phyloP scores from a whole-genome alignment of 1,140 invertebrate species.

The Megathymus violae region DNA sequence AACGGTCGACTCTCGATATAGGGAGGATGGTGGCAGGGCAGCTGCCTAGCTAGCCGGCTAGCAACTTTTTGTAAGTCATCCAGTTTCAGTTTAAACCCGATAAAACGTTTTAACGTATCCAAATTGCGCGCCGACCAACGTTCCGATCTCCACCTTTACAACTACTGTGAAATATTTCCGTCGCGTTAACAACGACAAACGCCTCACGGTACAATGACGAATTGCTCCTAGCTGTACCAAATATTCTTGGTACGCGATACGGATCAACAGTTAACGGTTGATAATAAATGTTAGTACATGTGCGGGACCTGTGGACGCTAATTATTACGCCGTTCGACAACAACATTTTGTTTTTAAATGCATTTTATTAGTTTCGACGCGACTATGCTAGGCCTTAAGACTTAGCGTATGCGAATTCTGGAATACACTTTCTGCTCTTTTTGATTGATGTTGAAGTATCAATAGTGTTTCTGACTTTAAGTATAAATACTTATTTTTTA shows the following conservation, averaged over 20 bases:
- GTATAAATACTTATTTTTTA: too few species aligned
- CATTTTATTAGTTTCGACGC: not conserved
- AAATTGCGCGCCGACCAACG: constrained; percentile 18
- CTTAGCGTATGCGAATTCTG: too few species aligned
- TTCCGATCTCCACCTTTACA: constrained; percentile 15
- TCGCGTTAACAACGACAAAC: constrained; percentile 8
- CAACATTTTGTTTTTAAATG: constrained; percentile 29
- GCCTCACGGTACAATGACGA: constrained; percentile 21
- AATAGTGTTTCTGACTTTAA: too few species aligned
- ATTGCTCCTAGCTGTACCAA: constrained; percentile 24
- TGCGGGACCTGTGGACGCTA: constrained; percentile 32
- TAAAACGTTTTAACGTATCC: constrained; percentile 10
- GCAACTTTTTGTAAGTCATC: too few species aligned
- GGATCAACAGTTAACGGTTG: constrained; percentile 34
- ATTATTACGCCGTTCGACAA: constrained; percentile 38
- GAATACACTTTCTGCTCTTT: too few species aligned
- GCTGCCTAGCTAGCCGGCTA: too few species aligned
- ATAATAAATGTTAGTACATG: constrained; percentile 34
- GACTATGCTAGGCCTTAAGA: not conserved
- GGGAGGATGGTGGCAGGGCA: too few species aligned
- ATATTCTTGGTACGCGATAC: constrained; percentile 29
- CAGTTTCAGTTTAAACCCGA: constrained; percentile 1
- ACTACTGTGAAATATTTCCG: constrained; percentile 26
- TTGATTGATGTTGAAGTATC: too few species aligned
- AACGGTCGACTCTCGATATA: too few species aligned